Evolutionary conservation across 2,113 vertebrate genomes (phyloP).

Genomic region (Balaenoptera acutorostrata): DNA sequence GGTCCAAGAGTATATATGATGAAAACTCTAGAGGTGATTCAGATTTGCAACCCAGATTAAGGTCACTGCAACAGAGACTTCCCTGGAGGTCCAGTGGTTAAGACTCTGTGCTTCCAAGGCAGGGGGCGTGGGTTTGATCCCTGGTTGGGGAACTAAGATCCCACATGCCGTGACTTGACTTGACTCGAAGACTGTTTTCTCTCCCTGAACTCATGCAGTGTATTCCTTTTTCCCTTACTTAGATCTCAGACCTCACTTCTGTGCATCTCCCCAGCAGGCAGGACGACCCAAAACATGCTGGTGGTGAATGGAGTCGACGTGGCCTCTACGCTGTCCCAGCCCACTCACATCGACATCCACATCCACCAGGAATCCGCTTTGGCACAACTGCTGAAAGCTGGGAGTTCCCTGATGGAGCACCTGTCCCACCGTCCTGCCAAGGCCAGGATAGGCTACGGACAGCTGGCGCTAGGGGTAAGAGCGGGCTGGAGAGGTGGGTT

Average conservation of each 20-base stretch:
- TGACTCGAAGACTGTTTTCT: neutral
- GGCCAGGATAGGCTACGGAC: neutral
- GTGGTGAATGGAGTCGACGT: neutral
- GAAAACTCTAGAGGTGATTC: neutral
- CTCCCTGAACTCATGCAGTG: rapidly evolving
- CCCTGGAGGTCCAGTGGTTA: neutral
- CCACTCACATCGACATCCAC: conserved; percentile 41
- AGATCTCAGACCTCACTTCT: neutral
- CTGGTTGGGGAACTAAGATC: neutral
- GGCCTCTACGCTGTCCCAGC: neutral
- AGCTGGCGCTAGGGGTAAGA: conserved; percentile 59
- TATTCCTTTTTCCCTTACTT: no score
- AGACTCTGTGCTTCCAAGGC: neutral
- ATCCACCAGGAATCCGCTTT: conserved; percentile 51
- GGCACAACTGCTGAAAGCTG: conserved; percentile 15
- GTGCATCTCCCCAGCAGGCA: neutral
- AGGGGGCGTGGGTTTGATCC: neutral
- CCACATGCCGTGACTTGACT: neutral
- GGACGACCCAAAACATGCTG: conserved; percentile 1
- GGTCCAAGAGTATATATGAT: neutral
- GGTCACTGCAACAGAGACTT: neutral
- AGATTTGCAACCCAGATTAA: neutral
- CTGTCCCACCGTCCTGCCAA: neutral
- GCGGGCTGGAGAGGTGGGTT: neutral
- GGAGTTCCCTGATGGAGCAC: neutral